Base-by-base conservation (phyloP, 2,888 invertebrate species). In the Drosophila affinis region DNA sequence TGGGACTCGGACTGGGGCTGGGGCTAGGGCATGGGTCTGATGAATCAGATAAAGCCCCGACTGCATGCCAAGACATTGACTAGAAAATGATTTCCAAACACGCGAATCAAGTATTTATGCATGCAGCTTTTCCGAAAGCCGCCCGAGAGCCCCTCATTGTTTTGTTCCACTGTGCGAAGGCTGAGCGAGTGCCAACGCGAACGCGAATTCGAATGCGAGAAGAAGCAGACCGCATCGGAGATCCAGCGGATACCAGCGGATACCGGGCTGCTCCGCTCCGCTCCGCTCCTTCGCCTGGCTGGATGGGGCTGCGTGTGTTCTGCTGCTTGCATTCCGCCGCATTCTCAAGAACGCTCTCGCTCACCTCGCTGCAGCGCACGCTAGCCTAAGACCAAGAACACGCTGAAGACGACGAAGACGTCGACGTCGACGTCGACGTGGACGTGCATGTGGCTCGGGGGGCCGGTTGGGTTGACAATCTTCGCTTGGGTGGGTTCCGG, bases 71-170 rank as follows among this genome's bases (percentile, higher is more conserved):
- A 90, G 86, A 90, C 90, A 90, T 84, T 85, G 90, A 87, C 91
- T 89, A 81, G 89, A 89, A 90, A 90, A 90, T 91, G 89, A 90
- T 91, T 90, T 76, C 83, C 79, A 88, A 91, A 84, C 90, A 90
- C 91, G 90, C 90, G 81, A 90, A 78, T 80, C 53, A 79, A 75
- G 86, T 85, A 83, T 90, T 89, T 83, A 86, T 88, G 79, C 82
- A 88, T 85, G 79, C 79, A 73, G 65, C 44, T 69, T 57, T 55
- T 48, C 60, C 54, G 29, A 70, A 56, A 71, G 59, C 51, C 61
- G 49, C 62, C 44, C 24, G 24, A 24, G 54, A 62, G 53, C 54
- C 71, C 45, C 52, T 57, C 84, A 84, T 88, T 85, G 85, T 87
- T 81, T 86, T 76, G 71, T 65, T 64, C 85, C 88, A 84, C 87